Base-by-base conservation (phyloP, 2,797 vertebrate genomes). In the Petrocephalus sullivani region DNA sequence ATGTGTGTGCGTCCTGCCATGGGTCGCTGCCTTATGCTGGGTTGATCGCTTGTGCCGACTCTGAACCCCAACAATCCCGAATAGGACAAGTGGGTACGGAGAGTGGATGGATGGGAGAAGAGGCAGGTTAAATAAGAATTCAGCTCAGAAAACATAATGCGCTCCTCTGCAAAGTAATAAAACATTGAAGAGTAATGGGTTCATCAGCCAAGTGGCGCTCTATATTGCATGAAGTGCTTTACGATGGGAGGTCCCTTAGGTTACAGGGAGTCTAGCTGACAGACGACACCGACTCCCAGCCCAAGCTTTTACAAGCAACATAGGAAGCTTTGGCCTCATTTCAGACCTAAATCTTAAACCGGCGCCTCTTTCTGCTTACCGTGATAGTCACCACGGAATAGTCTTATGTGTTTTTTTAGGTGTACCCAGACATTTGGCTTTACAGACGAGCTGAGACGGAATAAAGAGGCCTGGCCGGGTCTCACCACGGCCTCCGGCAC, bases 81-180 rank as follows among this genome's bases (percentile, higher is more conserved):
- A 51, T 28, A 5, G 49, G 49, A 54, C 46, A 46, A 82, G n/a
- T n/a, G 7, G 49, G 78, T 21, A 19, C 7, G 21, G 78, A 82
- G n/a, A 51, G n/a, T 51, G 41, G 78, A 51, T 82, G 46, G 33
- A 82, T 51, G 78, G 78, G 49, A 37, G 28, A 37, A 71, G 64
- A 37, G 16, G 64, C 64, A 71, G 64, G 28, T 71, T 71, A 71
- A 85, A 58, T 41, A 58, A 41, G 51, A 16, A 58, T 86, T 4
- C 54, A 81, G 86, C 89, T 89, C 90, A 89, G n/a, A 5, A 89
- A 88, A 91, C 87, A 91, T 91, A 84, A 84, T 51, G 78, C 21
- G 81, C 21, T 21, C n/a, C 81, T 84, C n/a, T 84, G 46, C 53
- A 46, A 23, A 54, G 51, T 84, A 54, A 84, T 84, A 54, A 84